Evolutionary conservation across 2,113 vertebrate species (phyloP), one percentile per base, ranked within the genome.

Genomic region (Vimba vimba): DNA sequence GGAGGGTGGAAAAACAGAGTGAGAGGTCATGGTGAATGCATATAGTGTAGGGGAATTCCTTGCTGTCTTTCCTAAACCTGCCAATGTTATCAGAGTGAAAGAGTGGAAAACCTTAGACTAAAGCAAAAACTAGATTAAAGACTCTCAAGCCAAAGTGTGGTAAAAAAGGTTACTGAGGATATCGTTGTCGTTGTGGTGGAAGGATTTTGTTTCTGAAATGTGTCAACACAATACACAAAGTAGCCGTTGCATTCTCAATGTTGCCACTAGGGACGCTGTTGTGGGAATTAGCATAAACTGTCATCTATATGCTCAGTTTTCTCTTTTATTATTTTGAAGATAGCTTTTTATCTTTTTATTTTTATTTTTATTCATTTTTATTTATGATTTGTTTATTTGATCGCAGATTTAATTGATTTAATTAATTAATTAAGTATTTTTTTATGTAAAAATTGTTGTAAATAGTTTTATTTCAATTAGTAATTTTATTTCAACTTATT

Each of bases 1-100:
- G 23, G 39, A 76, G 68, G 33, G 84, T 68, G 69, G 86, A 84
- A 87, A 91, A 89, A 89, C 74, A 78, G 86, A 77, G 85, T 86
- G 85, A 89, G 75, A 87, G 86, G 88, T 89, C 85, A 87, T 52
- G 68, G 43, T 81, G 74, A 71, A 84, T 25, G 30, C 62, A 85
- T 79, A 83, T 27, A 64, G 83, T 79, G 68, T 57, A 81, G 89
- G 76, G 87, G 87, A 88, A 88, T 90, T 90, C 80, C 83, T 86
- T 79, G 80, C 78, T 74, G 87, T 66, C 73, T 21, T 52, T 79
- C 23, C 75, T 77, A 55, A 57, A 76, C n/a, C 73, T 76, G 19
- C 68, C 7, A 23, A 19, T 43, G 33, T 39, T 71, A 71, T 57
- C 55, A 57, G 55, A 57, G 52, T 55, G 52, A 17, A 55, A 55